Evolutionary conservation across 2,113 vertebrate genomes (phyloP), one percentile per base, ranked within the genome.

Genomic region (Brienomyrus longianalis): DNA sequence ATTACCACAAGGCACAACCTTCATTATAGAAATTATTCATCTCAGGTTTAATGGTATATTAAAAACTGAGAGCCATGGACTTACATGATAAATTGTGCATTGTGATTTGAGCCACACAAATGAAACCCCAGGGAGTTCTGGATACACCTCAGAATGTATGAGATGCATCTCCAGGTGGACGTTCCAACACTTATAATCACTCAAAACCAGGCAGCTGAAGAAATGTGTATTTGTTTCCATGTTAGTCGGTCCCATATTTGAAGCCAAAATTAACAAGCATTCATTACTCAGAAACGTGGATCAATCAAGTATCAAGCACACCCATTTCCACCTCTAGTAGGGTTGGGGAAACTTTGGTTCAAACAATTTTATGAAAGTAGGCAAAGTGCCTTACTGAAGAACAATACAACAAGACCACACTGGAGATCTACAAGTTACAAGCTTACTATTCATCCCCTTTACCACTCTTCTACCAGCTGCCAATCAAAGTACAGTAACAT

Each of bases 11-110:
- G 54, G 35, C 56, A 88, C 35, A 88, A 88, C 87, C 52, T 62
- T 62, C 52, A 88, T 87, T 87, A 87, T 87, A 54, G 39, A 19
- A 87, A 54, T 54, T 87, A 39, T 87, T 87, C 85, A 87, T 87
- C 85, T 87, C 27, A 31, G 83, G 45, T 84, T 84, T 84, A 84
- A 84, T 84, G 83, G 83, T 84, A 84, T 84, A 84, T 84, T 84
- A 84, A 48, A 84, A 84, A 54, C 85, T 7, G 48, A 86, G 48
- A 86, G 48, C 48, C 45, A 86, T 27, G 17, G 27, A 35, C 51
- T 87, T 87, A 54, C 39, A 87, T 51, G 27, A 50, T 15, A 56
- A 87, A 35, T 27, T 87, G 27, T 56, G 15, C 51, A 56, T 87
- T 56, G 51, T 31, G 27, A n/a, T n/a, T 31, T 56, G 51, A 52